phyloP scores from a whole-genome alignment of 2,888 invertebrate species.

The Eupithecia dodoneata region DNA sequence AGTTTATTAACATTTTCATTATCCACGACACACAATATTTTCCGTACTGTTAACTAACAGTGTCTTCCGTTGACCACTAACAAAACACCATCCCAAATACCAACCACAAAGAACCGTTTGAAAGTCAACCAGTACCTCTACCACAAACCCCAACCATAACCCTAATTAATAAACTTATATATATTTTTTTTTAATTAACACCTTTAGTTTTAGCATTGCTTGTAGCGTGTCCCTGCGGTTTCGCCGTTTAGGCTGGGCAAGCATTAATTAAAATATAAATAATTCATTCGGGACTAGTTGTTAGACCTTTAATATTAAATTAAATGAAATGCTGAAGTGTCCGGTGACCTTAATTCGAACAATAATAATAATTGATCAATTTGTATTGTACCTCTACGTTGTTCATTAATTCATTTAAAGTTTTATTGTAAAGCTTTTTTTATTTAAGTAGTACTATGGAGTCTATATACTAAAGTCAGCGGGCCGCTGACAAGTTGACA shows the following conservation, averaged over 20 bases:
- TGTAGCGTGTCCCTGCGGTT: neutral
- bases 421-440: conserved; percentile 8
- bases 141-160: no score
- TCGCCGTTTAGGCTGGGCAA: neutral
- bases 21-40: no score
- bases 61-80: no score
- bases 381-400: conserved; percentile 3
- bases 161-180: no score
- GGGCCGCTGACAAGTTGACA: no score
- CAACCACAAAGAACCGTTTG: no score
- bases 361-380: conserved; percentile 15
- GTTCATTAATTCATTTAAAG: conserved; percentile 6
- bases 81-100: no score
- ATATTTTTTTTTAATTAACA: no score
- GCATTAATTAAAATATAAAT: neutral
- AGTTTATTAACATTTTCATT: no score
- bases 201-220: neutral
- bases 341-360: neutral
- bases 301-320: neutral
- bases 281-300: neutral
- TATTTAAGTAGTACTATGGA: neutral
- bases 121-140: no score
- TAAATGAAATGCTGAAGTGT: neutral
- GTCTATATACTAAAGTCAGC: no score
- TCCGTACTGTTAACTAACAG: no score